These are phyloP conservation scores for Acleris sparsana DNA, from an alignment of 2,888 invertebrate species.

Conservation along the genomic window DNA sequence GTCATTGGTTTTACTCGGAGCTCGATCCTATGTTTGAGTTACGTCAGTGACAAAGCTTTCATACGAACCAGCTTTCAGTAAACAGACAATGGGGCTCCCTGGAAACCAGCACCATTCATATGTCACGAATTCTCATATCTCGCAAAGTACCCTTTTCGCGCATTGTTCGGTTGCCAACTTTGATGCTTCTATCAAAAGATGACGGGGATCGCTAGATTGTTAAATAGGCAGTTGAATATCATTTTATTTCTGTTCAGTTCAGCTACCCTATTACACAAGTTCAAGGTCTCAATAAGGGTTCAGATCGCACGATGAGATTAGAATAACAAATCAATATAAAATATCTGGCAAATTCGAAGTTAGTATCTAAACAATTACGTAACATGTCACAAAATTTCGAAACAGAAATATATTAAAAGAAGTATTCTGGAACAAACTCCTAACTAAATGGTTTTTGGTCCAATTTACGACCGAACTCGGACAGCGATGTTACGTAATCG, in stretches of 20 bases:
- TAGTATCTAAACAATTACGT: background rate
- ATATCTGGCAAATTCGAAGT: background rate
- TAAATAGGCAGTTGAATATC: background rate
- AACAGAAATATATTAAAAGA: conserved; percentile 10
- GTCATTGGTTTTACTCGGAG: no score
- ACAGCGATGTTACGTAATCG: conserved; percentile 38
- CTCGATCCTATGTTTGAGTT: background rate
- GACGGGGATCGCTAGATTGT: background rate
- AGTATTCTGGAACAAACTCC: conserved; percentile 21
- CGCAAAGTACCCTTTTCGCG: conserved; percentile 14
- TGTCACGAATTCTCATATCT: conserved; percentile 24
- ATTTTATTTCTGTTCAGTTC: background rate
- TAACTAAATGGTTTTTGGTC: conserved; percentile 28
- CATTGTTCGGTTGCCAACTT: conserved; percentile 20
- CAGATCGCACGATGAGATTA: background rate
- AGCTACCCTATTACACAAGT: background rate
- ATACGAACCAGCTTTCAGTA: conserved; percentile 25
- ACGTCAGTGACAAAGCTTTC: conserved; percentile 20
- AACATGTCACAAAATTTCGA: conserved; percentile 5
- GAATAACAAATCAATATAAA: background rate
- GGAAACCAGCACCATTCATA: conserved; percentile 22
- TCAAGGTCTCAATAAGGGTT: background rate
- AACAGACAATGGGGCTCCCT: conserved; percentile 22
- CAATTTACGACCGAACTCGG: conserved; percentile 31
- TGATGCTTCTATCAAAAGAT: conserved; percentile 4